Percentiles rank a stretch among this genome's conserved stretches.
Conservation (phyloP, 2,888 invertebrate genomes). For the Microdon myrmicae region DNA sequence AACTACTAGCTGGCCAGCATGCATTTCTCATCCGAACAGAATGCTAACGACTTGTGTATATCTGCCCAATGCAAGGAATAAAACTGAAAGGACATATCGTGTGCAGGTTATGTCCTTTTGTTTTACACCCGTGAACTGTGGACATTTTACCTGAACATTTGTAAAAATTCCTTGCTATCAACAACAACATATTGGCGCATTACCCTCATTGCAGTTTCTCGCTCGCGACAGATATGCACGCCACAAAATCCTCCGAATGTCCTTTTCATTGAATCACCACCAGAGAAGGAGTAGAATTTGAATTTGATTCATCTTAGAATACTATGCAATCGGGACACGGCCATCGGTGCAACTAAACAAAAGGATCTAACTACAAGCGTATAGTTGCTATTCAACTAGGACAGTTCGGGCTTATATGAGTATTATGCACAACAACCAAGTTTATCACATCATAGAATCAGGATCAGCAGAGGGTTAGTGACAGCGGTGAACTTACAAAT, state of each 20-base stretch:
- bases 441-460: constrained; percentile 33
- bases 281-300: constrained; percentile 4
- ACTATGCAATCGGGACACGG: background rate
- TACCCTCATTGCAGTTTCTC: background rate
- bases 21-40: constrained; percentile 32
- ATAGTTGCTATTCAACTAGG: constrained; percentile 29
- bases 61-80: constrained; percentile 51
- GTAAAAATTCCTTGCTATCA: constrained; percentile 30
- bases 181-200: constrained; percentile 17
- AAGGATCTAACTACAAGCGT: constrained; percentile 24
- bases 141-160: constrained; percentile 44
- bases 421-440: constrained; percentile 10
- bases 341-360: constrained; percentile 12
- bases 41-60: constrained; percentile 48
- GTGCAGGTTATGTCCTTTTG: constrained; percentile 45
- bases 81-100: constrained; percentile 19
- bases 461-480: too few species aligned
- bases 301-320: constrained; percentile 38
- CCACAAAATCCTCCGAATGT: constrained; percentile 17
- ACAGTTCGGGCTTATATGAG: constrained; percentile 5
- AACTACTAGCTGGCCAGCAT: constrained; percentile 27
- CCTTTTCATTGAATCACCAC: constrained; percentile 29
- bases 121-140: constrained; percentile 39
- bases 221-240: background rate
- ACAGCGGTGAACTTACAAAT: too few species aligned